Base-by-base conservation (phyloP, 2,888 invertebrate genomes). In the Pseudococcus viburni region DNA sequence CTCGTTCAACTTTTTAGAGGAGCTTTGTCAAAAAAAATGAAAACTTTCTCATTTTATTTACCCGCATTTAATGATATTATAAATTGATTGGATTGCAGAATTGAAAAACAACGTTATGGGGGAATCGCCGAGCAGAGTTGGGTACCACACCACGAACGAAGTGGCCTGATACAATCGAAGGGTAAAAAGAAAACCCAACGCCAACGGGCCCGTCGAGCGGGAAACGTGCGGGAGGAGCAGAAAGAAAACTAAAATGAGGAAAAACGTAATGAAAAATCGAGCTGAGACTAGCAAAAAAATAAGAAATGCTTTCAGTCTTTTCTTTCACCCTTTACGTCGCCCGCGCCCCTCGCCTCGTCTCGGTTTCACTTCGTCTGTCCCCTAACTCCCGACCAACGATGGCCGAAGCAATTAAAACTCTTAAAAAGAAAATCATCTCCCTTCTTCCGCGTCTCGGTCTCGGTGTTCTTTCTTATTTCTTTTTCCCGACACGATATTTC, bases 401-500 rank as follows among this genome's bases (percentile, higher is more conserved):
- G 90, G 90, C 90, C 90, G 90, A 90, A 90, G 90, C 90, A 90
- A 90, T 90, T 90, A 90, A 90, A 90, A 90, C 90, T 90, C 90
- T 90, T 90, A 90, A 90, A 90, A 90, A 90, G 90, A 90, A 90
- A 90, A 90, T 90, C 90, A 90, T 90, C 90, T 90, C 90, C 89
- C 90, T 89, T 89, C 89, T 88, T 86, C 83, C 12, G n/a, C 88
- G n/a, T 83, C 88, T 51, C 59, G 42, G 46, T 22, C 22, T 17
- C 59, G 19, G 22, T 15, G n/a, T 8, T 80, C 39, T 88, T 88
- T 88, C 42, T 88, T 80, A 83, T 88, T 88, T 88, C 80, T 59
- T 88, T 88, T 88, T 83, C 64, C 55, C 77, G 17, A 88, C 77
- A 87, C 87, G 87, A 87, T 87, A 87, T 87, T 87, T 87, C 88